These are phyloP conservation scores for Ectobius pallidus DNA, from an alignment of 2,888 invertebrate species.

Conservation along the genomic window DNA sequence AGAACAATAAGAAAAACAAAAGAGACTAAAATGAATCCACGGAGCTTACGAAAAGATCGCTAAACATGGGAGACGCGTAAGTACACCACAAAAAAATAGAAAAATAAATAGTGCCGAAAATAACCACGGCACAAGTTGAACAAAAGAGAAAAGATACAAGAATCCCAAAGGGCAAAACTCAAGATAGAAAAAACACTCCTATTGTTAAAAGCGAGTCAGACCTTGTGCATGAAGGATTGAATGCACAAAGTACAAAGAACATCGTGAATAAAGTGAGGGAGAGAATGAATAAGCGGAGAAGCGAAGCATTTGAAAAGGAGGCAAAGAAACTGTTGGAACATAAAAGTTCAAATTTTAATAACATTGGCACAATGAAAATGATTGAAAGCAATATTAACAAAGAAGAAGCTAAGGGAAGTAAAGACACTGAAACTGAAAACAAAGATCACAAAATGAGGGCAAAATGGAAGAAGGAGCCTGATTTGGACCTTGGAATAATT, in stretches of 20 bases:
- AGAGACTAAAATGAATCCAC: too few species aligned
- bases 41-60: too few species aligned
- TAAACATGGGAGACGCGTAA: too few species aligned
- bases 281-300: neutral
- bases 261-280: conserved; percentile 6
- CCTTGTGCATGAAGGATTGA: too few species aligned
- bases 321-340: neutral
- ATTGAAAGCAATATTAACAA: neutral
- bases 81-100: too few species aligned
- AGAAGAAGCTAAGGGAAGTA: neutral
- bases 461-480: conserved; percentile 11
- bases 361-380: neutral
- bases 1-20: too few species aligned
- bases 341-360: neutral
- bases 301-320: conserved; percentile 6
- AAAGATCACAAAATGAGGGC: neutral
- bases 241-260: too few species aligned
- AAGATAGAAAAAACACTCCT: too few species aligned
- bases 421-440: conserved; percentile 1
- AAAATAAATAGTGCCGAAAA: too few species aligned
- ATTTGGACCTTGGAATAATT: neutral
- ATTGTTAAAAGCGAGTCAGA: too few species aligned
- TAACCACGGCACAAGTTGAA: too few species aligned
- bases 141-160: neutral
- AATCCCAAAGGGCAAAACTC: neutral